A percentile compares a stretch with the other conserved stretches of the same genome.
phyloP scores from a whole-genome alignment of 2,797 vertebrate genomes.

The Lepus oiostolus region DNA sequence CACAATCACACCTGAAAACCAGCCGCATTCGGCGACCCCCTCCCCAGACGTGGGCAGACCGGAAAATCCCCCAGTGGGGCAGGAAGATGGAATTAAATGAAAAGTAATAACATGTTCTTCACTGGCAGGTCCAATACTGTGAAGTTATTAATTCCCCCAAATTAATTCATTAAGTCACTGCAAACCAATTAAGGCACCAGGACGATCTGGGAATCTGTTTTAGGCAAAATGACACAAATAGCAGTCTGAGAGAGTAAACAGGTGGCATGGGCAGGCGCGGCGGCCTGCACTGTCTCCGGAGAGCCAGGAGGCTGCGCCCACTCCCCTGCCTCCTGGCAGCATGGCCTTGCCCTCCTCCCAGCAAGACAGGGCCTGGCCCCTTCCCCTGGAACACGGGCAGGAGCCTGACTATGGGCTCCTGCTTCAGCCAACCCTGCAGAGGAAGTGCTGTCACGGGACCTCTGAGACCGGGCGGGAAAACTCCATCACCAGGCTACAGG shows the following conservation, averaged over 20 bases:
- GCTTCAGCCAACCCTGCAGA: not conserved
- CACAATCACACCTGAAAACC: not conserved
- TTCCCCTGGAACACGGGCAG: not conserved
- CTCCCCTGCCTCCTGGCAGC: not conserved
- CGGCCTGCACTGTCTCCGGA: not conserved
- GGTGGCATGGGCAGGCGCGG: not conserved
- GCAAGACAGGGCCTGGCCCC: not conserved
- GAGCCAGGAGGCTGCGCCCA: too few relatives aligned
- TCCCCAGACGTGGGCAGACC: too few relatives aligned
- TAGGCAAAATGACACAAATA: not conserved
- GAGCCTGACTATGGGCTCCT: not conserved
- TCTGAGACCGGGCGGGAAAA: not conserved
- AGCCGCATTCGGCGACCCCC: accelerated
- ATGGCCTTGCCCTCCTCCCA: not conserved
- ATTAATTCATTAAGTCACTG: conserved; percentile 39
- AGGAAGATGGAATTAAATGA: conserved; percentile 33
- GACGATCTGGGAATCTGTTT: not conserved
- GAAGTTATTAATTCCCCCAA: conserved; percentile 1
- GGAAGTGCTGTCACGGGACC: not conserved
- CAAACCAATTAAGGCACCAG: conserved; percentile 4
- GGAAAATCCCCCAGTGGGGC: not conserved
- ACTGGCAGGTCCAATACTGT: not conserved
- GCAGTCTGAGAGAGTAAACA: not conserved
- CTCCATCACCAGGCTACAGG: not conserved
- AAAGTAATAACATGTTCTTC: not conserved